These are phyloP conservation scores for Leucophora obtusa DNA, from an alignment of 2,888 invertebrate genomes.

Conservation along the genomic window DNA sequence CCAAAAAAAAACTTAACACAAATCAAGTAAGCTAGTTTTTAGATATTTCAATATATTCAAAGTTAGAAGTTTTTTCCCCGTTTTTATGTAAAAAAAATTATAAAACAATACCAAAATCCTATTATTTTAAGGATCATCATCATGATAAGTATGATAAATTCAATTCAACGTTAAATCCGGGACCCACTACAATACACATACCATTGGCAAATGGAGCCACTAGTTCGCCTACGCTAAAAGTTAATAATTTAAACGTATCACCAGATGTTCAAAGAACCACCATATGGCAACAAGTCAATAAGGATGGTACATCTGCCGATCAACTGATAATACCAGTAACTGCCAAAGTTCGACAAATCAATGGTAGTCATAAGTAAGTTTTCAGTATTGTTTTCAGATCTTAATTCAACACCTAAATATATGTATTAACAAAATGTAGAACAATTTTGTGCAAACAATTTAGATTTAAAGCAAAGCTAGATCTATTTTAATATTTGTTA, in stretches of 20 bases:
- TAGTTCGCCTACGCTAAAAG: slow-evolving; percentile 81
- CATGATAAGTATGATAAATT: slow-evolving; percentile 69
- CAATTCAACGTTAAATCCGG: slow-evolving; percentile 65
- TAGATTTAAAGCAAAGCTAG: neutral
- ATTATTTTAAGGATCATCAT: slow-evolving; percentile 74
- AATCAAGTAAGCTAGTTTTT: slow-evolving; percentile 53
- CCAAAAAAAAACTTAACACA: slow-evolving; percentile 53
- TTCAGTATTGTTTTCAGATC: neutral
- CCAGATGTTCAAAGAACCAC: slow-evolving; percentile 96
- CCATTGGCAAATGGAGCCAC: slow-evolving; percentile 88
- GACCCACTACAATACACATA: slow-evolving; percentile 79
- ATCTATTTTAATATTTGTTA: neutral
- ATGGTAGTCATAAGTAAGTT: slow-evolving; percentile 77
- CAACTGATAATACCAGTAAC: slow-evolving; percentile 76
- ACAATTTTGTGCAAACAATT: neutral
- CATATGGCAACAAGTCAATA: slow-evolving; percentile 95
- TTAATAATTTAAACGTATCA: slow-evolving; percentile 91
- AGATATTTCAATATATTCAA: slow-evolving; percentile 4
- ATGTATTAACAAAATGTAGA: neutral
- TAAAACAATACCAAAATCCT: slow-evolving; percentile 58
- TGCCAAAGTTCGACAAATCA: slow-evolving; percentile 77
- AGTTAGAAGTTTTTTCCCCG: too few relatives aligned
- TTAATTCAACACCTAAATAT: neutral
- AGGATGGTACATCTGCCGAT: slow-evolving; percentile 78
- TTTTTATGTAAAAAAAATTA: neutral